Base-by-base conservation (phyloP, 1,140 invertebrate species). In the Charaxes varanes region DNA sequence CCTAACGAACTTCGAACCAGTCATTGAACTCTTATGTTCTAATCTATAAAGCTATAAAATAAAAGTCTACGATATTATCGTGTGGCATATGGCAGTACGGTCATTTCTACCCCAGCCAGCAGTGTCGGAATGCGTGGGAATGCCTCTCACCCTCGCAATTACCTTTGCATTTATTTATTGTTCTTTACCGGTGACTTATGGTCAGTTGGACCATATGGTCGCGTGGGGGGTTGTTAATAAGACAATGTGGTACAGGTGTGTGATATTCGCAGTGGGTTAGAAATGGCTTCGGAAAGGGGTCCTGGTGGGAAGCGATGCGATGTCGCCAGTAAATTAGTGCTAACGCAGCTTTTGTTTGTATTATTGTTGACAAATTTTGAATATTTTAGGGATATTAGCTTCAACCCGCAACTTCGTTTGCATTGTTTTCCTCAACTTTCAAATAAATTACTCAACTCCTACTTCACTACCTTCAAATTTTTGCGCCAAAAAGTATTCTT, bases 81-180 rank as follows among this genome's bases (percentile, higher is more conserved):
- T 23, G 42, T 44, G 34, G 42, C 68, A 77, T 71, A 71, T 71
- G 64, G 57, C 52, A 53, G 37, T 31, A 41, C 15, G 26, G 38
- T 45, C 40, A 57, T 53, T 55, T 46, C 43, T 44, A 48, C 53
- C 61, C 47, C 51, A 41, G 47, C n/a, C n/a, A 47, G 49, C 41
- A 55, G 62, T 60, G 46, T 42, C 52, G 70, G 66, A 69, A 78
- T 74, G 69, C 64, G 73, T 78, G 73, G 73, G 73, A 78, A 77
- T 32, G 16, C 23, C 17, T 52, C 53, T 14, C 65, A 72, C 73
- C 73, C 70, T 64, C 52, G 58, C 62, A 62, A 67, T 72, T 66
- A 62, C 51, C 50, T 60, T 56, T 52, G 47, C 47, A 55, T 62
- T 53, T 63, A 56, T 53, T 47, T 68, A 60, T 55, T 56, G 50